Evolutionary conservation across 35 echinoderm and acorn worm genomes (phyloP).

Genomic region (Diadema setosum): DNA sequence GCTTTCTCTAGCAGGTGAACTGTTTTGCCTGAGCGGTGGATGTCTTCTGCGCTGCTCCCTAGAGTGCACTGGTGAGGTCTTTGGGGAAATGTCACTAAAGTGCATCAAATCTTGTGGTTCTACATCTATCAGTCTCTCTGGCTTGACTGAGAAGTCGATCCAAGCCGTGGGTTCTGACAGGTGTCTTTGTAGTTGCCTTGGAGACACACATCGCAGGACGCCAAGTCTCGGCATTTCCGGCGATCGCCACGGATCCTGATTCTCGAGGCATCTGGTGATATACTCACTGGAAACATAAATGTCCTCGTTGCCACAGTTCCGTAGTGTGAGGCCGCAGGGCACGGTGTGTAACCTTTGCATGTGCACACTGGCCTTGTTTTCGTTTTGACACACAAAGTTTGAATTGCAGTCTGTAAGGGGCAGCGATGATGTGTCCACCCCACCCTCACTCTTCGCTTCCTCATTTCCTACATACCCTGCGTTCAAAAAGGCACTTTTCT

Average conservation of each 20-base stretch:
- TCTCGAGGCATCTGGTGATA: constrained; percentile 57
- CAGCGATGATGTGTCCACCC: not conserved
- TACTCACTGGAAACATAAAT: constrained; percentile 78
- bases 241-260: constrained; percentile 16
- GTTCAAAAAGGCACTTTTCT: constrained; percentile 46
- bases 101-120: constrained; percentile 15
- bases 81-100: not conserved
- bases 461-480: constrained; percentile 42
- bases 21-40: not conserved
- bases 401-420: constrained; percentile 18
- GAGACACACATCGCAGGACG: not conserved
- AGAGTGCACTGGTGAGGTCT: not conserved
- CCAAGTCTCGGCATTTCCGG: not conserved
- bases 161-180: not conserved
- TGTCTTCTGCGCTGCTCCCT: not conserved
- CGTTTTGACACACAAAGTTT: constrained; percentile 8
- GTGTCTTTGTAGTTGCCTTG: constrained; percentile 10
- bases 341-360: constrained; percentile 21
- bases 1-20: not conserved
- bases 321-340: constrained; percentile 16
- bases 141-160: constrained; percentile 16
- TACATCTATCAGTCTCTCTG: not conserved
- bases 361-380: not conserved
- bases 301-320: constrained; percentile 1
- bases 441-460: constrained; percentile 27